Conservation (phyloP, 92 coral and sea anemone species). For the Pocillopora meandrina region DNA sequence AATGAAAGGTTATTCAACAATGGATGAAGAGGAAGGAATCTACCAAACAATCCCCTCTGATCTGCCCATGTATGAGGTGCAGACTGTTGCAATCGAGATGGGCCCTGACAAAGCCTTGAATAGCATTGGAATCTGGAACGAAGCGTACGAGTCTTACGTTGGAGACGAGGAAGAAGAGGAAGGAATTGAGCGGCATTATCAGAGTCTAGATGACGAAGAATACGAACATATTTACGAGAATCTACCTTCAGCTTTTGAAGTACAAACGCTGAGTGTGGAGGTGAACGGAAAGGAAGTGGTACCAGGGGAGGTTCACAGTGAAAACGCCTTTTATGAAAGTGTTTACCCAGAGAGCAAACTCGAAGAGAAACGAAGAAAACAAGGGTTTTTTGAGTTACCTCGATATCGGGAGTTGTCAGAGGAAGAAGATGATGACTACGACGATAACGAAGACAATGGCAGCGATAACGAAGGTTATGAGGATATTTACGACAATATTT, state of each 20-base stretch:
- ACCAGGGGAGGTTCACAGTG: background rate
- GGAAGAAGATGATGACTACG: conserved; percentile 21
- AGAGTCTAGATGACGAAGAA: background rate
- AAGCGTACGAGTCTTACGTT: background rate
- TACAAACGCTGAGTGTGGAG: conserved; percentile 11
- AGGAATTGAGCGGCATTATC: background rate
- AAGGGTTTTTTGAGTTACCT: background rate
- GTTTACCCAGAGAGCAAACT: background rate
- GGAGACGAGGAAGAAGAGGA: background rate
- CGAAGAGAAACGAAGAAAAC: background rate
- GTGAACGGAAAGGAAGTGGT: conserved; percentile 5
- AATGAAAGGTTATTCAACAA: background rate
- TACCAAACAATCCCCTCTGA: conserved; percentile 29
- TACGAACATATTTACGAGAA: background rate
- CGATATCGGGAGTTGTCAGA: conserved; percentile 4
- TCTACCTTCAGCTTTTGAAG: background rate
- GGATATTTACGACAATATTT: conserved; percentile 7
- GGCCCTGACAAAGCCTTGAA: conserved; percentile 24
- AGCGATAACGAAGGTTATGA: background rate
- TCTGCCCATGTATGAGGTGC: conserved; percentile 36
- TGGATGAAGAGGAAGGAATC: conserved; percentile 23
- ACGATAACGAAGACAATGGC: background rate
- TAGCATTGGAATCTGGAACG: conserved; percentile 19
- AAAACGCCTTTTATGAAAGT: background rate
- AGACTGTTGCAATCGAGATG: conserved; percentile 45